Evolutionary conservation across 2,888 invertebrate genomes (phyloP), one percentile per base, ranked within the genome.

Genomic region (Hirtodrosophila trivittata): DNA sequence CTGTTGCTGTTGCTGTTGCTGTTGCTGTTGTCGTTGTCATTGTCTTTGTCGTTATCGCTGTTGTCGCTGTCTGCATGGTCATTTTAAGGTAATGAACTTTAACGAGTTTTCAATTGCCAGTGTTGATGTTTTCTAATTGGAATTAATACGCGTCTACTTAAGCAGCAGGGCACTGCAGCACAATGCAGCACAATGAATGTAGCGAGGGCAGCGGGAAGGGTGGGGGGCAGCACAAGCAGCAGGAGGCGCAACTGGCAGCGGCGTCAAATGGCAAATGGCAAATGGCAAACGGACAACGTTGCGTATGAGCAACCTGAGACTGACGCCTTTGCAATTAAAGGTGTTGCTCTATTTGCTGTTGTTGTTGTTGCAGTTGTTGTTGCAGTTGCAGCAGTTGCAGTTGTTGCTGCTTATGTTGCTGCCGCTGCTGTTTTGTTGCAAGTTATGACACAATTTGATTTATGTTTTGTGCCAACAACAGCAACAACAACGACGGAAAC

Each of bases 361-460:
- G 58, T 28, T 47, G 30, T 32, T 49, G 39, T 21, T 57, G 56
- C 8, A 3, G 25, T 6, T 41, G 43, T 10, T 42, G 49, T n/a
- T 58, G 38, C 21, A 41, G 38, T 4, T 18, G 14, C 8, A 32
- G 18, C 18, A 21, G 2, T 5, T 21, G 18, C 5, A 21, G 18
- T 21, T 33, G 16, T 21, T 41, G 41, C 14, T 52, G 42, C 9
- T 33, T 12, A 13, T 41, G 41, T 16, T 52, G 42, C 9, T 47
- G 59, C 21, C 12, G 42, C 9, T 52, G 52, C 42, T 47, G 55
- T 32, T 58, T 45, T 51, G 50, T 50, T 80, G 84, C 75, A 64
- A 58, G 75, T 86, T 82, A 86, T 82, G 82, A 82, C 86, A 82
- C 75, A 72, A 64, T 81, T 68, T 82, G 86, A 82, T 86, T 84